A percentile compares a stretch with the other conserved stretches of the same genome.
phyloP scores from a whole-genome alignment of 2,113 vertebrate genomes.

The Bucco capensis region DNA sequence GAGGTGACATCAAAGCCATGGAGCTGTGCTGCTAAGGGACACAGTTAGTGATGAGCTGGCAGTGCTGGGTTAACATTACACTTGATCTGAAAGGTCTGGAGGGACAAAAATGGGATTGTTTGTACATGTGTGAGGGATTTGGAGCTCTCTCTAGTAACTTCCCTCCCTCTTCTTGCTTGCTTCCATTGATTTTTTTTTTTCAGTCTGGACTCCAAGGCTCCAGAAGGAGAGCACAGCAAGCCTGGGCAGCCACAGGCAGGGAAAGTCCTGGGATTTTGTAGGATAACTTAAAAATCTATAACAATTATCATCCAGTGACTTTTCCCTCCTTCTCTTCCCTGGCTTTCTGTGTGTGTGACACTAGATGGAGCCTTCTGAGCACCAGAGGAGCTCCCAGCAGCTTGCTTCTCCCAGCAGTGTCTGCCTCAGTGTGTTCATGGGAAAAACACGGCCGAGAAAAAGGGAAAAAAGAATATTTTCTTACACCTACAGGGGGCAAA shows the following conservation, averaged over 20 bases:
- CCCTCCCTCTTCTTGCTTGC: neutral
- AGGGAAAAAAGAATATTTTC: neutral
- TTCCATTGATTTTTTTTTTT: neutral
- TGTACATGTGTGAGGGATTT: rapidly evolving
- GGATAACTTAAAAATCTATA: neutral
- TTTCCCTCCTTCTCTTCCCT: neutral
- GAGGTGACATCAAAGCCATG: no score
- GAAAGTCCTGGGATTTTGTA: neutral
- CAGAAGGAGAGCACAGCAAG: neutral
- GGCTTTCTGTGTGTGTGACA: neutral
- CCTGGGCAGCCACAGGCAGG: neutral
- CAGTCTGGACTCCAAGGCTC: neutral
- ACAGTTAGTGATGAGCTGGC: no score
- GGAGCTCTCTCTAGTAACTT: neutral
- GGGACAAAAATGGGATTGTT: no score
- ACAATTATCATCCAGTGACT: neutral
- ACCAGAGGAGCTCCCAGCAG: neutral
- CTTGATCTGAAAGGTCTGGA: no score
- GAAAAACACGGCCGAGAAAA: neutral
- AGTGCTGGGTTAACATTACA: no score
- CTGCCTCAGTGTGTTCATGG: rapidly evolving
- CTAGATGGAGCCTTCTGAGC: conserved; percentile 46
- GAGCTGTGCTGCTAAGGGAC: no score
- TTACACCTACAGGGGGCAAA: neutral
- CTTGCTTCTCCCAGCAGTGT: rapidly evolving